Evolutionary conservation across 30 jellyfish, hydroid and myxozoan genomes (phyloP).

Genomic region (Chrysaora quinquecirrha): DNA sequence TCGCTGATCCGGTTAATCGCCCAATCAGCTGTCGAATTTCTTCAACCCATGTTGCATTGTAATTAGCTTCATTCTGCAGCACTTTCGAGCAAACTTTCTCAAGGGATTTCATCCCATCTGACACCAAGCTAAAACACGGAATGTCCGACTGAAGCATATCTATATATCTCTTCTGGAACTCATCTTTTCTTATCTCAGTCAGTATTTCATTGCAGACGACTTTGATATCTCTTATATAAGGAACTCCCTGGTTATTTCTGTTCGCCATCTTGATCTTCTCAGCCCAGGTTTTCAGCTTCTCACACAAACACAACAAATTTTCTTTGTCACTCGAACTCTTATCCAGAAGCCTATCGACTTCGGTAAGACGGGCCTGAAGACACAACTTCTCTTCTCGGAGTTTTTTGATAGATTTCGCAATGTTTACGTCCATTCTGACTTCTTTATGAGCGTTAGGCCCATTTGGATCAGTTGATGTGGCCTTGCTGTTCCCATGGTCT

Average conservation of each 20-base stretch:
- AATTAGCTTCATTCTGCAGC: conserved; percentile 69
- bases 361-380: conserved; percentile 24
- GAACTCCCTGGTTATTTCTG: conserved; percentile 65
- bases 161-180: conserved; percentile 27
- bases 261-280: conserved; percentile 46
- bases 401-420: conserved; percentile 31
- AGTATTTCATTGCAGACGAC: conserved; percentile 60
- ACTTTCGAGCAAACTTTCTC: conserved; percentile 59
- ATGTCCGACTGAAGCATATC: conserved; percentile 41
- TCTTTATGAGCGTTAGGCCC: neutral
- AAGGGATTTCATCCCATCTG: conserved; percentile 41
- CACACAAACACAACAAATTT: conserved; percentile 19
- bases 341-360: conserved; percentile 25
- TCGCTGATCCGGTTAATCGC: conserved; percentile 63
- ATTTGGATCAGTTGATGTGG: neutral
- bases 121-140: conserved; percentile 48
- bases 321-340: conserved; percentile 23
- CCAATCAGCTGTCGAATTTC: conserved; percentile 78
- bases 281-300: conserved; percentile 48
- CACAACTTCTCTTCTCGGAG: conserved; percentile 35
- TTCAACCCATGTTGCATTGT: conserved; percentile 78
- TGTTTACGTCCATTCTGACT: neutral
- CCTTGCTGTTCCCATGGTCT: neutral
- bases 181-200: conserved; percentile 45
- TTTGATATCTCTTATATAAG: conserved; percentile 53